These are phyloP conservation scores for Pangasius larnaudii DNA, from an alignment of 2,797 vertebrate genomes.

Conservation along the genomic window DNA sequence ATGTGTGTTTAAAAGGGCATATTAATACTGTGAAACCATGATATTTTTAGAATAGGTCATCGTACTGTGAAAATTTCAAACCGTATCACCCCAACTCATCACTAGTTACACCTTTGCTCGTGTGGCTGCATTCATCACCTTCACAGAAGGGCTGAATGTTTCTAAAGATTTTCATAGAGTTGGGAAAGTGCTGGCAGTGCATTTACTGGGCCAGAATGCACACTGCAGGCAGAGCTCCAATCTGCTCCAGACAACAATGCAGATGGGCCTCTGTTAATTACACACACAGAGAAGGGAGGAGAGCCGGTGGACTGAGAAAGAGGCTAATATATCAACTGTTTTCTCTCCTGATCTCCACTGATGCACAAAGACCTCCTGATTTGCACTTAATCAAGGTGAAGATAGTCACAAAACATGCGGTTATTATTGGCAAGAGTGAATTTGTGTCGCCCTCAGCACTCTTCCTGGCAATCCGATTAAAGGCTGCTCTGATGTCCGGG, in stretches of 20 bases:
- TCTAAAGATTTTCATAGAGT: conserved; percentile 35
- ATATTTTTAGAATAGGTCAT: background rate
- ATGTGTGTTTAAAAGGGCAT: background rate
- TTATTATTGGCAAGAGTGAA: conserved; percentile 52
- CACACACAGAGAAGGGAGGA: conserved; percentile 55
- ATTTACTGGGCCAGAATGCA: conserved; percentile 24
- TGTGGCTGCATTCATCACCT: conserved; percentile 4
- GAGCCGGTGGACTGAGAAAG: conserved; percentile 41
- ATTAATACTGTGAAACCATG: background rate
- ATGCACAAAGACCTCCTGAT: conserved; percentile 66
- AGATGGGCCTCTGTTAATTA: conserved; percentile 78
- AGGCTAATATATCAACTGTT: conserved; percentile 62
- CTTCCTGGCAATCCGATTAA: conserved; percentile 75
- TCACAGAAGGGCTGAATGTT: background rate
- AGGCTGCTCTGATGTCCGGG: conserved; percentile 65
- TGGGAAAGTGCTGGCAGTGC: conserved; percentile 41
- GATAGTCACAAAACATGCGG: conserved; percentile 57
- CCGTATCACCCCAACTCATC: background rate
- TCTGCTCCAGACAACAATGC: conserved; percentile 67
- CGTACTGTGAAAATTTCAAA: background rate
- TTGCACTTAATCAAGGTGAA: conserved; percentile 73
- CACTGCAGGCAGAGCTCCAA: conserved; percentile 30
- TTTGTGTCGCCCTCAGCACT: conserved; percentile 75
- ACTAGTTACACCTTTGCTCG: conserved; percentile 21
- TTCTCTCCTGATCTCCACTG: conserved; percentile 67